These are phyloP conservation scores for Sycobia sp. DNA, from an alignment of 1,140 invertebrate species.

Conservation along the genomic window DNA sequence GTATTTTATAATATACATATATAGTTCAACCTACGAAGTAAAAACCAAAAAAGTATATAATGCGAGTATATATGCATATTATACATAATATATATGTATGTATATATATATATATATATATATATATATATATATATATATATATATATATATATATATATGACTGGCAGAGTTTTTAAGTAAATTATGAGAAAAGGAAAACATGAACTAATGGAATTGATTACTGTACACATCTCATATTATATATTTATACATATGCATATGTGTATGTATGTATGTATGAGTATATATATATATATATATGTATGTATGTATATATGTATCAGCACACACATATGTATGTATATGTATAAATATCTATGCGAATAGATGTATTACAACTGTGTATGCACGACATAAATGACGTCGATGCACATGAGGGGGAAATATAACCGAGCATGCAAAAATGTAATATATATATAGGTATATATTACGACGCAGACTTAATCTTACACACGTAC, in stretches of 20 bases:
- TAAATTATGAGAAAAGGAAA: slow-evolving; percentile 4
- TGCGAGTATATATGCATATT: background rate
- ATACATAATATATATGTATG: background rate
- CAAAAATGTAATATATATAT: slow-evolving; percentile 27
- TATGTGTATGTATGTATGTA: background rate
- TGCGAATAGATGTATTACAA: slow-evolving; percentile 9
- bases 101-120: background rate
- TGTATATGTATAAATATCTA: background rate
- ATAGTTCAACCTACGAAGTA: slow-evolving; percentile 1
- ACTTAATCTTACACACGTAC: slow-evolving; percentile 15
- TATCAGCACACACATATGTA: slow-evolving; percentile 4
- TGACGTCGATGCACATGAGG: background rate
- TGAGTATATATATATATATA: slow-evolving; percentile 8
- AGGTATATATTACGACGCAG: slow-evolving; percentile 19
- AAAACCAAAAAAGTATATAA: slow-evolving; percentile 9
- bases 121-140: background rate
- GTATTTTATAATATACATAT: slow-evolving; percentile 26
- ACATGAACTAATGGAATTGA: slow-evolving; percentile 32
- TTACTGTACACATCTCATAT: slow-evolving; percentile 28
- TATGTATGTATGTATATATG: slow-evolving; percentile 3
- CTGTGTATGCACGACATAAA: background rate
- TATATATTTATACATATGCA: slow-evolving; percentile 7
- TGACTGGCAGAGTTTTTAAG: slow-evolving; percentile 12
- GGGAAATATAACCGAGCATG: background rate
- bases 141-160: slow-evolving; percentile 3